Base-by-base conservation (phyloP, 2,113 vertebrate genomes). In the Onychorhynchus coronatus region DNA sequence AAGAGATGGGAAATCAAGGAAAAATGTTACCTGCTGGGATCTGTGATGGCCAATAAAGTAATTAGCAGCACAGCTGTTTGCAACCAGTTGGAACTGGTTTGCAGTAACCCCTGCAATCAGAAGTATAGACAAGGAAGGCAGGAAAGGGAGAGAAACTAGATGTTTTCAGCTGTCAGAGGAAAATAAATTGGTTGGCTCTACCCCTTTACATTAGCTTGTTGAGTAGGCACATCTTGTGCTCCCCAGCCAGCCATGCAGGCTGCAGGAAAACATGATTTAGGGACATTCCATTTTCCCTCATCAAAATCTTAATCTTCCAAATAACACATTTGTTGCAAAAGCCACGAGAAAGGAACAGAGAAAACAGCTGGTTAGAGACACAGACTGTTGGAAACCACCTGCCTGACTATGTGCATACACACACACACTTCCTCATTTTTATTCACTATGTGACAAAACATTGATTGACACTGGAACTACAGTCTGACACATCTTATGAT, bases 141-240 rank as follows among this genome's bases (percentile, higher is more conserved):
- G 9, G 56, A 90, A 84, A 55, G 14, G 4, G 20, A 84, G 41
- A 91, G 67, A 88, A 92, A 68, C 5, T 8, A 19, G 19, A 90
- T 12, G 33, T 78, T 90, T 85, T 75, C 50, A 75, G 31, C 50
- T 93, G 82, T 81, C 63, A 93, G 12, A 58, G 41, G 42, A 73
- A 95, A 95, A 90, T 73, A 79, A 95, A 93, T 94, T 84, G 35
- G 24, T 79, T 91, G 24, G 28, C 65, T 93, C 55, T 91, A 42
- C 27, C 14, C n/a, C 65, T 91, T 79, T 30, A 70, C 13, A 75
- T 17, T n/a, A 33, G 81, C 42, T 14, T 91, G 42, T 66, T 0
- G 2, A 85, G 62, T 20, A 70, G 68, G 66, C 20, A 78, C 31
- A 91, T 58, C 39, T 91, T n/a, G 10, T 49, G 24, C 12, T 88